These are phyloP conservation scores for Sebastolobus altivelis DNA, from an alignment of 2,797 vertebrate species.

Conservation along the genomic window DNA sequence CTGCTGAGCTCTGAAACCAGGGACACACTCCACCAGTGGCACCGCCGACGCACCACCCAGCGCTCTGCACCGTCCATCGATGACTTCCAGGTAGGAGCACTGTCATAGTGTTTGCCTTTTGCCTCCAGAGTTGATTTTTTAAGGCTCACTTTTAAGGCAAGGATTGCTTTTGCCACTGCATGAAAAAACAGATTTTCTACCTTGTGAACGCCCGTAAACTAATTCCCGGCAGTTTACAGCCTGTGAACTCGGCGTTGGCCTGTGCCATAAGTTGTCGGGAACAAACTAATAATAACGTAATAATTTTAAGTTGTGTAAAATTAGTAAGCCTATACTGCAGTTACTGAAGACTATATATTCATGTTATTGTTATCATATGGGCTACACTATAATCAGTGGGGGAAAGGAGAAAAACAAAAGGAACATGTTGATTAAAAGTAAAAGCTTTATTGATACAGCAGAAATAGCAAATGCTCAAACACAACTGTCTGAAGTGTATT, in stretches of 20 bases:
- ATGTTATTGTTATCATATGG: neutral
- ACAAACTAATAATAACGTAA: neutral
- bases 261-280: neutral
- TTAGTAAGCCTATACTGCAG: too few relatives aligned
- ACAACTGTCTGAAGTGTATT: too few relatives aligned
- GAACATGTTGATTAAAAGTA: neutral
- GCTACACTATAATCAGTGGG: neutral
- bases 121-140: too few relatives aligned
- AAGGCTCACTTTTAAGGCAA: too few relatives aligned
- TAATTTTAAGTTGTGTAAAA: neutral
- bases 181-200: neutral
- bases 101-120: neutral
- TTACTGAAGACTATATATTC: too few relatives aligned
- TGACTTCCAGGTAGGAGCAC: constrained; percentile 92
- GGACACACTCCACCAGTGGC: constrained; percentile 93
- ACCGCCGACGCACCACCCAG: constrained; percentile 91
- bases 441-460: neutral
- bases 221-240: neutral
- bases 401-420: neutral
- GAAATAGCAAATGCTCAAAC: neutral
- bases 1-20: constrained; percentile 90
- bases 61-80: constrained; percentile 90
- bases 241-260: neutral
- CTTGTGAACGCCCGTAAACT: neutral
- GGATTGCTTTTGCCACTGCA: neutral